Base-by-base conservation (phyloP, 2,797 vertebrate species). In the Apogon talboti region DNA sequence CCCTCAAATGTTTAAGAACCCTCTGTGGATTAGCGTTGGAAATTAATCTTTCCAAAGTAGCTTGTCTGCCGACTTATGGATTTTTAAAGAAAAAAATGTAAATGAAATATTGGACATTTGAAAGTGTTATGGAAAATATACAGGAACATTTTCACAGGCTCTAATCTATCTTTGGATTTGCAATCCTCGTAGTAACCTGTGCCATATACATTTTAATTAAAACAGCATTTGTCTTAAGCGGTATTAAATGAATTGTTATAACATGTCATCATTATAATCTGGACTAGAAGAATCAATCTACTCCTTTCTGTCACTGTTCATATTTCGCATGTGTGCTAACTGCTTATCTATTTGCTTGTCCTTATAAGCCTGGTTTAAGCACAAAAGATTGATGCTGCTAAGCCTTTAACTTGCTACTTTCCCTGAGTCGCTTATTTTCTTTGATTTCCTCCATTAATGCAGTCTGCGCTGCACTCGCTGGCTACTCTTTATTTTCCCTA, bases 371-470 rank as follows among this genome's bases (percentile, higher is more conserved):
- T 40, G 5, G 8, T 57, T 15, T 13, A 19, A 15, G 10, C 12
- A 30, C 3, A 24, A 28, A 28, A 33, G 8, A 18, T 24, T 58
- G 7, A 21, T 49, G 50, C 53, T 24, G 42, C 40, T 55, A 70
- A 62, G 38, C 56, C 70, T 78, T 81, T 69, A 59, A 69, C 70
- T 71, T 67, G 19, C 56, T 24, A 37, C 33, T 56, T 68, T 66
- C 40, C 42, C 53, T 13, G 45, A 59, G 50, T 61, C 51, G 41
- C 37, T 4, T 16, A 75, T 61, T 81, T 16, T 50, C 37, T 77
- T 76, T 79, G 76, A 76, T 73, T 81, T 63, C 73, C 21, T 77
- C 77, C 54, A 74, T 60, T 79, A 80, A 81, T 76, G 67, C 67
- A 79, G 60, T 66, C 69, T 56, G 40, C 51, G 3, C 33, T 35